phyloP scores from a whole-genome alignment of 2,888 invertebrate genomes.

The Entomobrya multifasciata region DNA sequence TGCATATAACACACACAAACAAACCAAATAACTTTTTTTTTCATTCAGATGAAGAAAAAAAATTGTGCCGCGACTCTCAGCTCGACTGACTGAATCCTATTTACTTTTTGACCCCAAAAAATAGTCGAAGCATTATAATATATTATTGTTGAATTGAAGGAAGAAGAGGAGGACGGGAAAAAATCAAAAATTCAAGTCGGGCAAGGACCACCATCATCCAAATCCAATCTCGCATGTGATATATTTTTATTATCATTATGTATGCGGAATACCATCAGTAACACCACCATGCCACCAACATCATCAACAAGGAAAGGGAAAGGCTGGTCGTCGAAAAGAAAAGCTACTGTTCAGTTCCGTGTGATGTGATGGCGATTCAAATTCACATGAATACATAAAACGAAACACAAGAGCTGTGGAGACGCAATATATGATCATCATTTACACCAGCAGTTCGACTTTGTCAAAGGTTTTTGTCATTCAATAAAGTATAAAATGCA shows the following conservation, averaged over 20 bases:
- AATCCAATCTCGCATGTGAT: conserved; percentile 3
- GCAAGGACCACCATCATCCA: neutral
- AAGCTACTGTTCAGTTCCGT: too few relatives aligned
- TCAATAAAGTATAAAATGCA: too few relatives aligned
- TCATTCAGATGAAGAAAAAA: neutral
- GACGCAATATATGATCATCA: too few relatives aligned
- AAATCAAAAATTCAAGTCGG: neutral
- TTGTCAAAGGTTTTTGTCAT: too few relatives aligned
- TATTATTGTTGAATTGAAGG: too few relatives aligned
- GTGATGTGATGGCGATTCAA: too few relatives aligned
- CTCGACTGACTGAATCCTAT: conserved; percentile 7
- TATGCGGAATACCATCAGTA: conserved; percentile 8
- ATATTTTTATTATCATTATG: conserved; percentile 20
- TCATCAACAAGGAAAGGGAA: neutral
- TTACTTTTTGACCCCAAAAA: conserved; percentile 23
- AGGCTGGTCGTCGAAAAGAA: too few relatives aligned
- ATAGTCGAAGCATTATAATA: neutral
- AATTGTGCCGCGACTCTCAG: neutral
- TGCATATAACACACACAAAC: neutral
- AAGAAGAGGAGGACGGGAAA: neutral
- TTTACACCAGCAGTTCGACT: too few relatives aligned
- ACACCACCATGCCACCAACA: neutral
- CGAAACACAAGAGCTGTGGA: too few relatives aligned
- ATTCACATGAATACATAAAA: too few relatives aligned
- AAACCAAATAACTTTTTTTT: neutral